Evolutionary conservation across 1,140 invertebrate species (phyloP), one percentile per base, ranked within the genome.

Genomic region (Diachasmimorpha longicaudata): DNA sequence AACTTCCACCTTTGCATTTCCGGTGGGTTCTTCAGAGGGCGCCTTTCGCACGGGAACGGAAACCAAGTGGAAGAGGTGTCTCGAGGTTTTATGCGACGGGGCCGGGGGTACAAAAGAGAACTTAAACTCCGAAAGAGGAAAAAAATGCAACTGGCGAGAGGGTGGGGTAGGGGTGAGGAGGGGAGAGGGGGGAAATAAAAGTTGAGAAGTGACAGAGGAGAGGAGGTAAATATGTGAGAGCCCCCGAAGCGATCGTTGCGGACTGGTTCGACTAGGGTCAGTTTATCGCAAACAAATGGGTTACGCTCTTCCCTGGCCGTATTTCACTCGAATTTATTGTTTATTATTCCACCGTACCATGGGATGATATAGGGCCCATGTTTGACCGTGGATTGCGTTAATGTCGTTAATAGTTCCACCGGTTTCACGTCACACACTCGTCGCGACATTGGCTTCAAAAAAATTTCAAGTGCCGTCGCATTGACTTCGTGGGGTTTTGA

Each of bases 261-360:
- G 31, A 68, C 66, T 68, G 66, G 66, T 68, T 68, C 23, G 83
- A 87, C 85, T 86, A 84, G 84, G 84, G 86, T 87, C 85, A 87
- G 83, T 87, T 88, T 88, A 88, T 88, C 85, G 86, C 87, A 88
- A 88, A 88, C 87, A 88, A 88, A 87, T 88, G 87, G 87, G 87
- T 88, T 87, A 87, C 84, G 85, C 85, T 39, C 52, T 36, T 73
- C 55, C 87, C 84, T 80, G 82, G 86, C 84, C 85, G 84, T 88
- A 87, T 88, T 88, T 87, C 86, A 87, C 84, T 80, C 72, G 81
- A 87, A 87, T 87, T 87, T 88, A 88, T 88, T 87, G 87, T 88
- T 87, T 88, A 87, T 88, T 88, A 88, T 87, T 87, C 83, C 83
- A 80, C 81, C 76, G 80, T 79, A 75, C 81, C 58, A 4, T 39